These are phyloP conservation scores for Uromys caudimaculatus DNA, from an alignment of 2,797 vertebrate genomes.

Conservation along the genomic window DNA sequence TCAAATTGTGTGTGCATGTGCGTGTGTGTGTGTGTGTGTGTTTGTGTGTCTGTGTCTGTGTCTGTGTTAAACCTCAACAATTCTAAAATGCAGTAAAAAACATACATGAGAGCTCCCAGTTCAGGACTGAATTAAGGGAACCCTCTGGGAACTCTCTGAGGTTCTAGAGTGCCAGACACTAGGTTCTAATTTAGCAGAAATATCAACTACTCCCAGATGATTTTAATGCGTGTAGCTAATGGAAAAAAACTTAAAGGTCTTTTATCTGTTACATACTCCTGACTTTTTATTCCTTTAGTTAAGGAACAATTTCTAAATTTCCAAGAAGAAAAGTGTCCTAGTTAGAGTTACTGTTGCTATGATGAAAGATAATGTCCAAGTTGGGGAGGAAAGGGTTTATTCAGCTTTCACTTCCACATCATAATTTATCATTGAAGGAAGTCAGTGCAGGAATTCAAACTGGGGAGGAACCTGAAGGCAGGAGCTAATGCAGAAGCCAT, in stretches of 20 bases:
- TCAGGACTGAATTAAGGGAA: not conserved
- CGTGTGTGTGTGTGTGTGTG: too few species aligned
- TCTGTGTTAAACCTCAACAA: not conserved
- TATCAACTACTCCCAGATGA: not conserved
- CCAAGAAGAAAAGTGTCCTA: not conserved
- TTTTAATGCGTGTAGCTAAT: not conserved
- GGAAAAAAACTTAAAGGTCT: not conserved
- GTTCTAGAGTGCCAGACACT: not conserved
- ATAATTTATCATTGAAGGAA: not conserved
- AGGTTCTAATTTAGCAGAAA: not conserved
- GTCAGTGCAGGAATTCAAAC: not conserved
- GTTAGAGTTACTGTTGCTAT: not conserved
- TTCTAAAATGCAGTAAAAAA: not conserved
- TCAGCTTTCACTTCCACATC: not conserved
- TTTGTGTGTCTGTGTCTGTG: not conserved
- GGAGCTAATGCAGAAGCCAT: not conserved
- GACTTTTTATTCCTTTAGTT: slow-evolving; percentile 49
- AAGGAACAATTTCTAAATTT: not conserved
- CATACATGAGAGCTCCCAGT: not conserved
- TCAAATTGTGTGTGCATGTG: not conserved
- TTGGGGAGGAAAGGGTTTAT: not conserved
- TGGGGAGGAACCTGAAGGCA: not conserved
- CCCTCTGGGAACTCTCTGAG: not conserved
- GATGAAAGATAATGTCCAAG: not conserved
- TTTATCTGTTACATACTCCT: not conserved